Percentiles rank a stretch among this genome's conserved stretches.
These are phyloP conservation scores for Drosophila pallidifrons DNA, from an alignment of 1,140 invertebrate genomes.

Conservation along the genomic window DNA sequence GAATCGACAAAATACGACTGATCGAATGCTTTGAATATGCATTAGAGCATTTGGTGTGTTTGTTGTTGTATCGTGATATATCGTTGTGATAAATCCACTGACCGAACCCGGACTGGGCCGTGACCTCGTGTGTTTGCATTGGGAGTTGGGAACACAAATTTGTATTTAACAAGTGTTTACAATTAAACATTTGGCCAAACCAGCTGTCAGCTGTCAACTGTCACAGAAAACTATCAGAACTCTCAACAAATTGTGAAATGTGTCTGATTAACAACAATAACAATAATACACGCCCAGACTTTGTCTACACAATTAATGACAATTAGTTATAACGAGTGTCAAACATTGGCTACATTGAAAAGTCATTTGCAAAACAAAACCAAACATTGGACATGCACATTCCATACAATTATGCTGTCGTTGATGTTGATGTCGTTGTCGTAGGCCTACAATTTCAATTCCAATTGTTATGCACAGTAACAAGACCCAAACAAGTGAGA, in stretches of 20 bases:
- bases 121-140: constrained; percentile 29
- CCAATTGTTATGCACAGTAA: not conserved
- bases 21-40: constrained; percentile 67
- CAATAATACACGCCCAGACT: constrained; percentile 4
- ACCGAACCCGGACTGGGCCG: constrained; percentile 13
- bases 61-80: constrained; percentile 61
- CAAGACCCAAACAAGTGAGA: too few species aligned
- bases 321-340: constrained; percentile 60
- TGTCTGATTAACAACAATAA: constrained; percentile 63
- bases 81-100: constrained; percentile 38
- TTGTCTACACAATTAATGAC: constrained; percentile 64
- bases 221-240: constrained; percentile 33
- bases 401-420: constrained; percentile 5
- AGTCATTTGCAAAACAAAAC: constrained; percentile 53
- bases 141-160: constrained; percentile 44
- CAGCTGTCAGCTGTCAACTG: constrained; percentile 35
- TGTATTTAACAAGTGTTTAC: constrained; percentile 78
- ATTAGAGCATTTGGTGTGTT: constrained; percentile 52
- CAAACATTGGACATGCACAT: constrained; percentile 31
- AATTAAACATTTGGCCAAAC: constrained; percentile 61
- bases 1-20: constrained; percentile 5
- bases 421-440: constrained; percentile 14
- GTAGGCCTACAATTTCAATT: constrained; percentile 17
- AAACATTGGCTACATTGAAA: constrained; percentile 66
- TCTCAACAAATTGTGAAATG: constrained; percentile 25